Conservation (phyloP, 2,113 vertebrate genomes). For the Xiphorhynchus elegans region DNA sequence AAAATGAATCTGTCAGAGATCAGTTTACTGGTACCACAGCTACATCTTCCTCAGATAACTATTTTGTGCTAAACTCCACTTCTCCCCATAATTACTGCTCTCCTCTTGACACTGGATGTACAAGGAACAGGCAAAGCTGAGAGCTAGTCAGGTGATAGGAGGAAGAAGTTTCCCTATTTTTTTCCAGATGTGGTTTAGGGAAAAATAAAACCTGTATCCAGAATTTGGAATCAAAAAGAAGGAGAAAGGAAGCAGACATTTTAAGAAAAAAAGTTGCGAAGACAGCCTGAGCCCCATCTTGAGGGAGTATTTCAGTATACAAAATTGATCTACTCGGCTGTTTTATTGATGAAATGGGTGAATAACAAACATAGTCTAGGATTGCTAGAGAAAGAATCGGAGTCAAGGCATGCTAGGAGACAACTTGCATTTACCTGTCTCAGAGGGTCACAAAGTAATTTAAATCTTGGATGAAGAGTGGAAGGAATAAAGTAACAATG, state of each 20-base stretch:
- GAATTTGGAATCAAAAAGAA: background rate
- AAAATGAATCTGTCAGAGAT: background rate
- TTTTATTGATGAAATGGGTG: background rate
- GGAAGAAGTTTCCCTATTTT: background rate
- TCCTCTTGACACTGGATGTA: background rate
- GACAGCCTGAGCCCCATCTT: accelerated
- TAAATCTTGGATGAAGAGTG: background rate
- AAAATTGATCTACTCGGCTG: background rate
- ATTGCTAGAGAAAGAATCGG: background rate
- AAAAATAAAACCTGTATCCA: background rate
- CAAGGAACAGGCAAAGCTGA: background rate
- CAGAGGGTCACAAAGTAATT: background rate
- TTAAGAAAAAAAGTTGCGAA: background rate
- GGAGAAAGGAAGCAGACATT: background rate
- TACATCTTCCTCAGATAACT: background rate
- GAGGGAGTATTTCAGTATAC: accelerated
- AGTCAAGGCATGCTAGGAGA: background rate
- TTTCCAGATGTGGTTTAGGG: background rate
- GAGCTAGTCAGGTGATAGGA: background rate
- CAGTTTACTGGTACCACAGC: background rate
- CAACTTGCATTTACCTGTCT: background rate
- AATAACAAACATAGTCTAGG: background rate
- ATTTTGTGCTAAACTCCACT: background rate
- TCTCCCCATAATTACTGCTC: background rate
- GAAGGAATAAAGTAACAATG: background rate